These are phyloP conservation scores for Eulithis prunata DNA, from an alignment of 2,888 invertebrate species.

Conservation along the genomic window DNA sequence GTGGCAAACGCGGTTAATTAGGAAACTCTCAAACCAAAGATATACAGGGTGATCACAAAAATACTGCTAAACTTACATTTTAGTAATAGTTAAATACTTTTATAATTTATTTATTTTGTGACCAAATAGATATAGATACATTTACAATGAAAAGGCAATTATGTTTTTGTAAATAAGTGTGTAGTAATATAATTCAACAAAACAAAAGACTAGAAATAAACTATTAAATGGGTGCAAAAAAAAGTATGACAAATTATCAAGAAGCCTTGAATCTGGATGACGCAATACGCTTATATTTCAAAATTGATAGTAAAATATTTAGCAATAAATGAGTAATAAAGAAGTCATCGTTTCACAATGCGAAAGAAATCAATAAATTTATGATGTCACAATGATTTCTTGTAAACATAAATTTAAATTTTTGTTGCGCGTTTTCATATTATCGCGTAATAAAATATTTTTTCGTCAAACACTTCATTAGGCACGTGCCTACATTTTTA, in stretches of 20 bases:
- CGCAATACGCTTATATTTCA: too few species aligned
- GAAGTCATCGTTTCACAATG: conserved; percentile 14
- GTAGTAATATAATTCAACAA: too few species aligned
- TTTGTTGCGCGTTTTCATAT: conserved; percentile 24
- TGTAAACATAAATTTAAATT: conserved; percentile 29
- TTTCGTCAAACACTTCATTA: conserved; percentile 40
- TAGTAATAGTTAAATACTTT: too few species aligned
- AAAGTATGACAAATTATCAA: too few species aligned
- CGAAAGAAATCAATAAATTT: conserved; percentile 13
- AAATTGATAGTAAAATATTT: background rate
- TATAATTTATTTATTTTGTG: too few species aligned
- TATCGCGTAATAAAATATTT: conserved; percentile 31
- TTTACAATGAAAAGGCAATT: too few species aligned
- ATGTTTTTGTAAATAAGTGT: too few species aligned
- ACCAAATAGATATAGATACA: too few species aligned
- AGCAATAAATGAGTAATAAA: conserved; percentile 16
- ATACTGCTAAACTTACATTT: too few species aligned
- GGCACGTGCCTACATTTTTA: conserved; percentile 40
- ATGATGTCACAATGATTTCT: conserved; percentile 36
- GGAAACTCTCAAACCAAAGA: conserved; percentile 55
- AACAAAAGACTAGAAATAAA: too few species aligned
- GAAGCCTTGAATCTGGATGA: too few species aligned
- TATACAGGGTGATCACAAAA: conserved; percentile 53
- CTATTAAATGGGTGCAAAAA: too few species aligned
- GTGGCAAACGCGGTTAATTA: conserved; percentile 79